Conservation (phyloP, 2,113 vertebrate species). For the Melanerpes aurifrons region DNA sequence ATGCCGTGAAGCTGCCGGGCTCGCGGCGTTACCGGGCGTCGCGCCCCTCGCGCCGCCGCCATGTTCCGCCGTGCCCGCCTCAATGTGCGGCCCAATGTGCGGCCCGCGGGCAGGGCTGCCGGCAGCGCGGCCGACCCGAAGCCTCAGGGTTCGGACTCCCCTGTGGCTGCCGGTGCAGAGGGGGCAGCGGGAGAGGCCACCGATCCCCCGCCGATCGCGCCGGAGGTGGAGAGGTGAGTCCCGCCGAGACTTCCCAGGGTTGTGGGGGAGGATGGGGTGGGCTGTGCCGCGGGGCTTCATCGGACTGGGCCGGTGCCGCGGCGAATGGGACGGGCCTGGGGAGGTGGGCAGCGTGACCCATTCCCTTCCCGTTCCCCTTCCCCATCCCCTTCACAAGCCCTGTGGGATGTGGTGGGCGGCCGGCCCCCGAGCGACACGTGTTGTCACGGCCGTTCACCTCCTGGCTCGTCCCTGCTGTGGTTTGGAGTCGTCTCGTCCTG, state of each 20-base stretch:
- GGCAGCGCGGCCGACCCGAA: neutral
- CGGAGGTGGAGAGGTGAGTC: neutral
- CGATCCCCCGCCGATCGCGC: neutral
- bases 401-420: rapidly evolving
- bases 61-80: constrained; percentile 94
- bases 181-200: neutral
- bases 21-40: neutral
- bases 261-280: too few relatives aligned
- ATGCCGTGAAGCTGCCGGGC: neutral
- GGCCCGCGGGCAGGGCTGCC: constrained; percentile 48
- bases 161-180: neutral
- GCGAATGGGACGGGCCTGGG: too few relatives aligned
- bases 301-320: too few relatives aligned
- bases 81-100: constrained; percentile 88
- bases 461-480: rapidly evolving
- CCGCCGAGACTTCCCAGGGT: neutral
- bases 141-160: neutral
- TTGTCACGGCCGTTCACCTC: too few relatives aligned
- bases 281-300: neutral
- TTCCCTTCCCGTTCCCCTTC: too few relatives aligned
- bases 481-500: rapidly evolving
- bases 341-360: too few relatives aligned
- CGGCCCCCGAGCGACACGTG: rapidly evolving
- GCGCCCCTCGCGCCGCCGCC: neutral
- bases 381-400: neutral